Base-by-base conservation (phyloP, 2,888 invertebrate species). In the Drosophila monieri region DNA sequence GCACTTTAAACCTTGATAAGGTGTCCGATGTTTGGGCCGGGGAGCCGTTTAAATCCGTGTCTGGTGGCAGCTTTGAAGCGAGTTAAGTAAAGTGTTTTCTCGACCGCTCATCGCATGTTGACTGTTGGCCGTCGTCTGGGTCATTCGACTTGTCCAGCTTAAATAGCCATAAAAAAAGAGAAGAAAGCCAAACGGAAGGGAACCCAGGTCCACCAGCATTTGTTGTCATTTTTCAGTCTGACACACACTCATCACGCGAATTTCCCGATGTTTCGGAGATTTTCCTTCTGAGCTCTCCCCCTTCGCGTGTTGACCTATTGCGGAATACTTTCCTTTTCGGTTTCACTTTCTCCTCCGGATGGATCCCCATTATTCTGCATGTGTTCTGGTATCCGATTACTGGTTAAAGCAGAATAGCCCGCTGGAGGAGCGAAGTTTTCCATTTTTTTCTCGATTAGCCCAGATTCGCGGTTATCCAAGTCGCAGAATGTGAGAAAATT, bases 41-140 rank as follows among this genome's bases (percentile, higher is more conserved):
- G 14, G 41, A 21, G 53, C 10, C 43, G 30, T 23, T 72, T 48
- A 51, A 48, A 56, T 55, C 68, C 48, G 15, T 35, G 61, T 60
- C 61, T 60, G 39, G 61, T 32, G 72, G 53, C 61, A 39, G 53
- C 66, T 65, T 64, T 65, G 35, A 21, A 66, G 27, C 27, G 51
- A 61, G 68, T 58, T 61, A 55, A 64, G 66, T 51, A 73, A 80
- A 80, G 87, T 73, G 85, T 78, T 85, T 85, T 78, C 73, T 58
- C 76, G 73, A 71, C 68, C 68, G 59, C 65, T 69, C 60, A 62
- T 78, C 58, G 84, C 84, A 72, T 86, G 86, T 68, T 69, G 54
- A 27, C 72, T 23, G 32, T 32, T 51, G 49, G 74, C 46, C 49
- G 73, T 39, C 70, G 86, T 70, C 71, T 79, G 77, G 80, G 80